These are phyloP conservation scores for Metopia argyrocephala DNA, from an alignment of 2,888 invertebrate genomes.

Conservation along the genomic window DNA sequence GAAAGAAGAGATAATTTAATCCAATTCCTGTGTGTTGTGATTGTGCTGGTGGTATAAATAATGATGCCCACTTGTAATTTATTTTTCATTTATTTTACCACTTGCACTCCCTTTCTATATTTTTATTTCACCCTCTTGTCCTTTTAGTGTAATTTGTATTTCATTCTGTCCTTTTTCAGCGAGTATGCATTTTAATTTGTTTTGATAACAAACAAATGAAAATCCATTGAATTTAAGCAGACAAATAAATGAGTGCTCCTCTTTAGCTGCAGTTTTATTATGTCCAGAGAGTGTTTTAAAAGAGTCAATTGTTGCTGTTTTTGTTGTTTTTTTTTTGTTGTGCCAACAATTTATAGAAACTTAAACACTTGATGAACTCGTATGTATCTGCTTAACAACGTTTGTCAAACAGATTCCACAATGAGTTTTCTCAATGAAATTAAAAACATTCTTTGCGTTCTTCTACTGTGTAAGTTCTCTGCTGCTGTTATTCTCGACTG, in stretches of 20 bases:
- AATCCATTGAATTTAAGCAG: conserved; percentile 41
- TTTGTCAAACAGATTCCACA: neutral
- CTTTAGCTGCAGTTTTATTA: conserved; percentile 17
- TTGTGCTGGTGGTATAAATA: neutral
- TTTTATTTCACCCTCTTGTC: neutral
- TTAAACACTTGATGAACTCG: too few relatives aligned
- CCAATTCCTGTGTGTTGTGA: neutral
- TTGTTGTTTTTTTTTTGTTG: too few relatives aligned
- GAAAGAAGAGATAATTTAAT: conserved; percentile 15
- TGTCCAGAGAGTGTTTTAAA: conserved; percentile 14
- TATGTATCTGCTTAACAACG: neutral
- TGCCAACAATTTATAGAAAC: neutral
- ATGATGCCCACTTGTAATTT: neutral
- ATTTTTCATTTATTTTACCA: neutral
- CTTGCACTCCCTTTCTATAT: too few relatives aligned
- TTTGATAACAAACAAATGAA: conserved; percentile 54
- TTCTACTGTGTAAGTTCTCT: neutral
- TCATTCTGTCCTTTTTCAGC: neutral
- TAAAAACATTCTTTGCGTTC: neutral
- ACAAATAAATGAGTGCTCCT: conserved; percentile 10
- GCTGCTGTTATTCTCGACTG: neutral
- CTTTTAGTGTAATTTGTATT: too few relatives aligned
- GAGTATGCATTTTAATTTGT: conserved; percentile 52
- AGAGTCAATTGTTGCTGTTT: neutral
- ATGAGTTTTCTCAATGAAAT: neutral